Percentiles rank a stretch among this genome's conserved stretches.
Conservation (phyloP, 2,113 vertebrate genomes). For the Chloroceryle aenea region DNA sequence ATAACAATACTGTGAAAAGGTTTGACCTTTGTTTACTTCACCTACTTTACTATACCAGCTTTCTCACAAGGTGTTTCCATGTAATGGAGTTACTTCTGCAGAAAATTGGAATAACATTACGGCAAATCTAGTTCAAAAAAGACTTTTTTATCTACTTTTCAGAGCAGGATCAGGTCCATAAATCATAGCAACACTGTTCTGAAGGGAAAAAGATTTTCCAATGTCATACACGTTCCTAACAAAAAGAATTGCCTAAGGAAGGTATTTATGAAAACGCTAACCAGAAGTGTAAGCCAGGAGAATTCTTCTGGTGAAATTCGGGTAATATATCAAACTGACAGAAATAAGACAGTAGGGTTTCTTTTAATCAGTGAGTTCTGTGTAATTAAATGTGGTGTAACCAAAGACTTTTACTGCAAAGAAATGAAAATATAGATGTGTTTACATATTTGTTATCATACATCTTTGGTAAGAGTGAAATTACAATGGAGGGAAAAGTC, state of each 20-base stretch:
- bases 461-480: neutral
- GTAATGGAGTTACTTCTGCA: slow-evolving; percentile 25
- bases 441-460: neutral
- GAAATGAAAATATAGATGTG: slow-evolving; percentile 8
- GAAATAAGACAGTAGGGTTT: slow-evolving; percentile 46
- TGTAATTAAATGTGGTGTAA: slow-evolving; percentile 38
- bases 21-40: neutral
- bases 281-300: slow-evolving; percentile 19
- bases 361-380: slow-evolving; percentile 23
- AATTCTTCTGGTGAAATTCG: slow-evolving; percentile 36
- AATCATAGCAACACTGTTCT: slow-evolving; percentile 24
- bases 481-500: neutral
- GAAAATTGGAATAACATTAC: neutral
- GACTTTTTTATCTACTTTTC: slow-evolving; percentile 31
- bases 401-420: neutral
- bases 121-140: neutral
- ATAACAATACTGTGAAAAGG: neutral
- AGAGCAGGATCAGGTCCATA: slow-evolving; percentile 28
- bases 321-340: slow-evolving; percentile 55
- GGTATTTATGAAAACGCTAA: slow-evolving; percentile 46
- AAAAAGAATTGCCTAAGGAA: slow-evolving; percentile 57
- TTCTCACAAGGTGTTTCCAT: neutral
- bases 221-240: neutral
- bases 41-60: neutral
- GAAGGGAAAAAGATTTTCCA: slow-evolving; percentile 33